Base-by-base conservation (phyloP, 2,888 invertebrate species). In the Himalopsyche tibetana region DNA sequence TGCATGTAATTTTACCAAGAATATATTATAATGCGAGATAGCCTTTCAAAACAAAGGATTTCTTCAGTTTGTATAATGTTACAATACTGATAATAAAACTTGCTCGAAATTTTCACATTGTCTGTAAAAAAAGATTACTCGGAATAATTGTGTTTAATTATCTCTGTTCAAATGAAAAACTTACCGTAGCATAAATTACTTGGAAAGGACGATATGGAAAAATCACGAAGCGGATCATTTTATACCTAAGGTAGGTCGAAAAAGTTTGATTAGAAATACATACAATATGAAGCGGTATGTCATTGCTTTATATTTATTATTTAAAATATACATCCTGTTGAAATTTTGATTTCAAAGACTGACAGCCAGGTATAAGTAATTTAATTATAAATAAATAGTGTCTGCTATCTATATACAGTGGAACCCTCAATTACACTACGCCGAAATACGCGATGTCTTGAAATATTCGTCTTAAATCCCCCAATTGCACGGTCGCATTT, bases 31-130 rank as follows among this genome's bases (percentile, higher is more conserved):
- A 51, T 4, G 51, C 51, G 15, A 63, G 28, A 74, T 74, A 74
- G 36, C 36, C 74, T 74, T 74, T 74, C 74, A 74, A 36, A 74
- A 74, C 74, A 74, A 74, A 74, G 74, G 74, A 74, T 74, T 74
- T 74, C 74, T 74, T 74, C 15, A 36, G 15, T 74, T 38, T 38
- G 38, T 36, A 15, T 51, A 51, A 15, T 51, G 51, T 51, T 15
- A 51, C 15, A 51, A 51, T 51, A 51, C 12, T 51, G 51, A 38
- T 74, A 74, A 74, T 74, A 74, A 74, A 74, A 74, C 28, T 36
- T 15, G 36, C 36, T 74, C 36, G 12, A 74, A 38, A 74, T 74
- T 36, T 74, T 74, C 74, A 74, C 74, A 36, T 74, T 28, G 74
- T 36, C 28, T 36, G 36, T 74, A 36, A 15, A 74, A 74, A 74